Percentiles rank a stretch among this genome's conserved stretches.
phyloP scores from a whole-genome alignment of 2,797 vertebrate species.

The Gobio occitaniae region DNA sequence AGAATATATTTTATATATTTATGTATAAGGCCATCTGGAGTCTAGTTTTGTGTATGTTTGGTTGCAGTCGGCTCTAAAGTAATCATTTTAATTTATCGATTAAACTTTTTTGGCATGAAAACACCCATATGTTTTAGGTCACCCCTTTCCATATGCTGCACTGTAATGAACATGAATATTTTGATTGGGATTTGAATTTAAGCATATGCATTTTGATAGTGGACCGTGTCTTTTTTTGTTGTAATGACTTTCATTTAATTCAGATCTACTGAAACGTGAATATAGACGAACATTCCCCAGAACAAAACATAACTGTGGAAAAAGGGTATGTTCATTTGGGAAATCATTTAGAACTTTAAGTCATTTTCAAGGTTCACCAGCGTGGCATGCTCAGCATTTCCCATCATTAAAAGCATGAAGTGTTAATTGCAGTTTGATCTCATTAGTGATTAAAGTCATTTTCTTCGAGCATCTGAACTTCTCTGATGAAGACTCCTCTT shows the following conservation, averaged over 20 bases:
- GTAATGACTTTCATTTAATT: background rate
- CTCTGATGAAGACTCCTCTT: constrained; percentile 75
- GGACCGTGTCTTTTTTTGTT: background rate
- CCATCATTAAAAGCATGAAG: constrained; percentile 50
- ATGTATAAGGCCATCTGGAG: background rate
- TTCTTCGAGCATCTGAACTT: constrained; percentile 64
- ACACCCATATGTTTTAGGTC: background rate
- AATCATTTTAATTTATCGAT: background rate
- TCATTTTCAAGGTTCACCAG: constrained; percentile 42
- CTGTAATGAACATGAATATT: background rate
- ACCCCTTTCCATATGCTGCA: background rate
- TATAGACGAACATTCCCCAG: background rate
- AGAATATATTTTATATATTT: background rate
- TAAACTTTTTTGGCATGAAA: background rate
- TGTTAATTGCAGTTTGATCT: constrained; percentile 68
- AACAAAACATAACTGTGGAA: constrained; percentile 15
- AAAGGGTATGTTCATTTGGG: constrained; percentile 23
- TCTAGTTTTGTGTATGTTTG: background rate
- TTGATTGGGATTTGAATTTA: background rate
- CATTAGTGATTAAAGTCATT: constrained; percentile 71
- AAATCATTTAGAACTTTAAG: constrained; percentile 31
- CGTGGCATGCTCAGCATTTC: constrained; percentile 49
- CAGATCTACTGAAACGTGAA: background rate
- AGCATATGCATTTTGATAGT: background rate
- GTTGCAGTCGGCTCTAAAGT: background rate